Evolutionary conservation across 1,140 invertebrate species (phyloP).

Genomic region (Nymphalis io): DNA sequence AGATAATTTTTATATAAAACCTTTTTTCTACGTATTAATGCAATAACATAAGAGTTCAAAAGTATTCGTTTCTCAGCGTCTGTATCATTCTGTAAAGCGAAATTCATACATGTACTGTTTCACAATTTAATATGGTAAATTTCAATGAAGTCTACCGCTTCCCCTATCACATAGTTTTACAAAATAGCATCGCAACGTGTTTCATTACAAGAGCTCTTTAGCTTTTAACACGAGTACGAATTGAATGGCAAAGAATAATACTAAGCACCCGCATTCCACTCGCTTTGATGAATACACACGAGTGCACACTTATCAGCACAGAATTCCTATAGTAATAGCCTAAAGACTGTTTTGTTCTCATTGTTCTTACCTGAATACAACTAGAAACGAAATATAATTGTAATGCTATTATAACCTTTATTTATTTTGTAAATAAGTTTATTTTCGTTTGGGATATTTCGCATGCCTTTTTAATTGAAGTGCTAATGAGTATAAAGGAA

Average conservation of each 20-base stretch:
- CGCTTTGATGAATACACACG: slow-evolving; percentile 22
- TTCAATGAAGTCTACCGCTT: not conserved
- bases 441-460: slow-evolving; percentile 7
- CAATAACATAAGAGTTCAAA: too few species aligned
- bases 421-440: not conserved
- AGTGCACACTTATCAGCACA: slow-evolving; percentile 24
- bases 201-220: slow-evolving; percentile 29
- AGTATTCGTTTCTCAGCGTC: too few species aligned
- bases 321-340: slow-evolving; percentile 30
- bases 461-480: not conserved
- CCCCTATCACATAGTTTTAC: slow-evolving; percentile 22
- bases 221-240: slow-evolving; percentile 18
- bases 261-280: slow-evolving; percentile 33
- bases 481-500: slow-evolving; percentile 4
- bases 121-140: not conserved
- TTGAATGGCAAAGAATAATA: slow-evolving; percentile 24
- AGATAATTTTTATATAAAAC: too few species aligned
- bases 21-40: too few species aligned
- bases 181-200: slow-evolving; percentile 34
- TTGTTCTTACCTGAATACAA: slow-evolving; percentile 24
- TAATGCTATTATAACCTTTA: not conserved
- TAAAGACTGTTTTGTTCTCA: slow-evolving; percentile 30
- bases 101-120: too few species aligned
- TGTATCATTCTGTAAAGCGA: too few species aligned
- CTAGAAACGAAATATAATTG: not conserved